Percentiles rank a stretch among this genome's conserved stretches.
Evolutionary conservation across 1,140 invertebrate species (phyloP).

Genomic region (Lamellibrachia luymesi): DNA sequence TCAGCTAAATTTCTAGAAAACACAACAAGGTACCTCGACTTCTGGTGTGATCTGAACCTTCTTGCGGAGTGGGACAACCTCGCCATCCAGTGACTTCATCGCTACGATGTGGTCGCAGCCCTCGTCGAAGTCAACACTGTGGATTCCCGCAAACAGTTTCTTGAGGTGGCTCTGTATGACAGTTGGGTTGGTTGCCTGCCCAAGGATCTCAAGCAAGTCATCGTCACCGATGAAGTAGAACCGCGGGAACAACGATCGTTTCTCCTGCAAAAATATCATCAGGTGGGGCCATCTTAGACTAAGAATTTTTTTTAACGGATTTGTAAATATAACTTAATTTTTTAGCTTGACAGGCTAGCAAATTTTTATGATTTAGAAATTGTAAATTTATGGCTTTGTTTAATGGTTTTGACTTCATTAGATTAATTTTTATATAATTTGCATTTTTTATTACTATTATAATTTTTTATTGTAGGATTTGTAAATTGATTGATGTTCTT

Average conservation of each 20-base stretch:
- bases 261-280: conserved; percentile 69
- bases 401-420: too few relatives aligned
- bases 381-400: too few relatives aligned
- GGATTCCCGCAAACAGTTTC: conserved; percentile 87
- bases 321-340: not conserved
- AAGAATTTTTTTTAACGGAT: too few relatives aligned
- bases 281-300: not conserved
- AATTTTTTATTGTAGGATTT: too few relatives aligned
- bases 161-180: conserved; percentile 91
- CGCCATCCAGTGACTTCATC: conserved; percentile 79
- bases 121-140: conserved; percentile 67
- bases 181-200: conserved; percentile 78
- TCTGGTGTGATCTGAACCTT: conserved; percentile 75
- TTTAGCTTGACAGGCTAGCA: not conserved
- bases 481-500: too few relatives aligned
- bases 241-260: conserved; percentile 87
- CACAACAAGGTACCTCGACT: conserved; percentile 69
- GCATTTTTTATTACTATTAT: too few relatives aligned
- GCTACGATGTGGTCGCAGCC: conserved; percentile 68
- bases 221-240: conserved; percentile 97
- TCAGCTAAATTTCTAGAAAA: not conserved
- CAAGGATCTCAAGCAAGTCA: conserved; percentile 89
- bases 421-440: too few relatives aligned
- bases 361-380: too few relatives aligned
- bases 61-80: conserved; percentile 75